Base-by-base conservation (phyloP, 2,113 vertebrate genomes). In the Pangasianodon hypophthalmus region DNA sequence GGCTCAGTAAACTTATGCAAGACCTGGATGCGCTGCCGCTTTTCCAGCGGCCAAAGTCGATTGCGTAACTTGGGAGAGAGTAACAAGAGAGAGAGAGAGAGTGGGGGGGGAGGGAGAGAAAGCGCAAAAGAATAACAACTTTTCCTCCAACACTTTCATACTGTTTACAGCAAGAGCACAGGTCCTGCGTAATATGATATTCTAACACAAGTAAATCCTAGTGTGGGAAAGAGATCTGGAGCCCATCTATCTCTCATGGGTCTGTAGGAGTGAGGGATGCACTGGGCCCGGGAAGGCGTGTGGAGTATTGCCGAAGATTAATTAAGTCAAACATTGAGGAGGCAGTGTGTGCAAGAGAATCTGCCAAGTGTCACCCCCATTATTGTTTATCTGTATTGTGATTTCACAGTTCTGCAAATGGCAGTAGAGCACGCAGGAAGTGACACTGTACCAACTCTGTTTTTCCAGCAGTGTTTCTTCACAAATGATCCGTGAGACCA, bases 1-100 rank as follows among this genome's bases (percentile, higher is more conserved):
- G 85, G 91, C 91, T 94, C 89, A 82, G 88, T 94, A 91, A 90
- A 93, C 94, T 95, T 95, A 94, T 87, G 95, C 95, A 96, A 95
- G 93, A 95, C 91, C 93, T 95, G 93, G 93, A 94, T 84, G 85
- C 90, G 82, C 90, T 93, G 93, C 92, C 83, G 91, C 92, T 89
- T 92, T 89, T 93, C 90, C 92, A 50, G 90, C 56, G 75, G 94
- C 93, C 94, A 93, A 93, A 88, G 80, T 82, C 79, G n/a, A 87
- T 95, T 96, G 93, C 93, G 81, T 95, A 95, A 96, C 91, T 64
- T 18, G 56, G 50, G 88, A 84, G 90, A 90, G 91, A 91, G 90
- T 90, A 91, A 91, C 84, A 56, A 50, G 60, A 54, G 79, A 54
- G 24, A n/a, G 50, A 4, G 37, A 37, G 37, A 37, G 37, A 37